Conservation (phyloP, 2,888 invertebrate species). For the Rotaria macrura region DNA sequence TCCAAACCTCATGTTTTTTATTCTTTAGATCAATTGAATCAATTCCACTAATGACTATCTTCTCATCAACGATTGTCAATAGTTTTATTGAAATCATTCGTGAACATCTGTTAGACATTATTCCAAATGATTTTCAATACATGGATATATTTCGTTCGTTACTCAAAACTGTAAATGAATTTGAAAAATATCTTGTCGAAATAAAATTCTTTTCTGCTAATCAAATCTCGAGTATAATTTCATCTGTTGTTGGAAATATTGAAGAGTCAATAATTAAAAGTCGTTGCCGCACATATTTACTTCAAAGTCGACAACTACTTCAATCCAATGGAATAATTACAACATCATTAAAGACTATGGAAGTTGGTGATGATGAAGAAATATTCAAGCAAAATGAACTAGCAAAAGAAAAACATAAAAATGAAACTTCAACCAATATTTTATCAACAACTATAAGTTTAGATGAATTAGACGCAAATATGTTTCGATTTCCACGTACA, state of each 20-base stretch:
- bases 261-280: constrained; percentile 19
- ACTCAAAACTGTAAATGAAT: not conserved
- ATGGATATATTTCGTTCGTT: not conserved
- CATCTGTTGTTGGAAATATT: not conserved
- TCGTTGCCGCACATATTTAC: not conserved
- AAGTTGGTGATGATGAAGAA: not conserved
- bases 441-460: not conserved
- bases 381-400: not conserved
- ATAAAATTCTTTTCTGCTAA: not conserved
- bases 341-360: not conserved
- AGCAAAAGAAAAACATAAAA: not conserved
- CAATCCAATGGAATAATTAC: not conserved
- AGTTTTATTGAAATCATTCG: not conserved
- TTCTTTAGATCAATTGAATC: not conserved
- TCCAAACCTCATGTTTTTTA: no score
- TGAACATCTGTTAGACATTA: not conserved
- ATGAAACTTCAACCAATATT: not conserved
- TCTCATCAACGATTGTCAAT: not conserved
- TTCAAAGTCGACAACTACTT: not conserved
- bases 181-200: not conserved
- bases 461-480: constrained; percentile 16
- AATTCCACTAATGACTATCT: not conserved
- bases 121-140: not conserved
- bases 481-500: constrained; percentile 15
- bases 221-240: not conserved